Base-by-base conservation (phyloP, 2,888 invertebrate species). In the Slavum lentiscoides region DNA sequence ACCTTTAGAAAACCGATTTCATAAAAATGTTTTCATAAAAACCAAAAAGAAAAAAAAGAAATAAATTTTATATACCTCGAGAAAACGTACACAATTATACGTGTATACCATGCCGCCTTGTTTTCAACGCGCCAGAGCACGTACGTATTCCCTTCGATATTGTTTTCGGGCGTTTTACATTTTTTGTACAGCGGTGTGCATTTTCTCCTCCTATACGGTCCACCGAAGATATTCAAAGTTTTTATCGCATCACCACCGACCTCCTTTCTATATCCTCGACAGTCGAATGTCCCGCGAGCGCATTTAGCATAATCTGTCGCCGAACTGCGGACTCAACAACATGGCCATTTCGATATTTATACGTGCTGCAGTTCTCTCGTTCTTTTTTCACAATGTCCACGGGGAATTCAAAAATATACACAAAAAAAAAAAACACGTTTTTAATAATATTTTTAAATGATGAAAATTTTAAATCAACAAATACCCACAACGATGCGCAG, bases 91-190 rank as follows among this genome's bases (percentile, higher is more conserved):
- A 11, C 49, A 30, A 30, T 30, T 30, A 15, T 74, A n/a, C n/a
- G n/a, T n/a, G n/a, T 64, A 62, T 49, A 49, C 13, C 1, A 49
- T 6, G 3, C 49, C 49, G 30, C 30, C 49, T 9, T 49, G 49
- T 49, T 49, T 13, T 49, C 49, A 13, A 11, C 49, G 8, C 8
- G 11, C 13, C 8, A 19, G 19, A 67, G 75, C 67, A 75, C 58
- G 75, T 75, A 75, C 58, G 75, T 75, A 43, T 75, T 39, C 19
- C 1, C 49, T 19, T 75, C 75, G 19, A 74, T 75, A 59, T 58
- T 21, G 23, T 13, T 9, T 30, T 30, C 4, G n/a, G n/a, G n/a
- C n/a, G n/a, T 30, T 30, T 30, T 30, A 30, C 30, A 30, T 30
- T 30, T 30, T 30, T 4, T 30, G 4, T 30, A 1, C 55, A n/a